A percentile compares a stretch with the other conserved stretches of the same genome.
Conservation (phyloP, 2,113 vertebrate species). For the cat (Felis catus) region F.catus_Fca126_mat1.0 CM031412.1:195226001-195226500, state of each 20-base stretch:
- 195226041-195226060: neutral
- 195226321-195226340: no score
- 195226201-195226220: neutral
- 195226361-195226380: no score
- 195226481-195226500: neutral
- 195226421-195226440: no score
- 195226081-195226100: neutral
- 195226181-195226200: neutral
- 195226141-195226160: neutral
- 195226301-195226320: no score
- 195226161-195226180: neutral
- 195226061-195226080: neutral
- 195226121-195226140: neutral
- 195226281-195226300: no score
- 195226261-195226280: no score
- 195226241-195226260: no score
- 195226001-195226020: neutral
- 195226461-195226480: neutral
- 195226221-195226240: neutral
- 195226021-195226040: neutral
- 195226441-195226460: neutral
- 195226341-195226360: no score
- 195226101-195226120: neutral
- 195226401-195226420: no score
- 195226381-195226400: no score